These are phyloP conservation scores for Tricholauxania praeusta DNA, from an alignment of 2,888 invertebrate genomes.

Conservation along the genomic window DNA sequence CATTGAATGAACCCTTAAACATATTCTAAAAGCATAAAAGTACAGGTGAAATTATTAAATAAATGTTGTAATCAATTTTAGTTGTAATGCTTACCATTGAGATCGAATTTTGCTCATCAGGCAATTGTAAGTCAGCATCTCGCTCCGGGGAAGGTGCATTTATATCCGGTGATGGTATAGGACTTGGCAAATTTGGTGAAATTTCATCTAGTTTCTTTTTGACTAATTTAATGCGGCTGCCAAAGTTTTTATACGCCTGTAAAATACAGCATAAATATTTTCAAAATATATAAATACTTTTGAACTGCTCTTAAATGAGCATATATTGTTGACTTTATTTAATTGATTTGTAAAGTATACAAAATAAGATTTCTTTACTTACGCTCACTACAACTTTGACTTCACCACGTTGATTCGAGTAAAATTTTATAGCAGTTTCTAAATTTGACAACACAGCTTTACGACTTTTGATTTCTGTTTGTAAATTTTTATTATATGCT, in stretches of 20 bases:
- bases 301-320: not conserved
- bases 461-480: conserved; percentile 85
- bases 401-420: conserved; percentile 91
- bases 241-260: conserved; percentile 95
- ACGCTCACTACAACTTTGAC: conserved; percentile 96
- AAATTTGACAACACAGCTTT: conserved; percentile 82
- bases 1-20: conserved; percentile 68
- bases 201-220: conserved; percentile 89
- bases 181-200: conserved; percentile 77
- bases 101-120: conserved; percentile 68
- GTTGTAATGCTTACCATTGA: conserved; percentile 50
- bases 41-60: not conserved
- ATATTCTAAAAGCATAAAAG: conserved; percentile 53
- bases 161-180: conserved; percentile 73
- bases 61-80: not conserved
- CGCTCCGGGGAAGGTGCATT: conserved; percentile 84
- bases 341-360: not conserved
- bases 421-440: conserved; percentile 86
- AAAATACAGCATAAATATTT: conserved; percentile 19
- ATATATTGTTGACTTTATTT: too few relatives aligned
- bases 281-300: conserved; percentile 3
- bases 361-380: conserved; percentile 67
- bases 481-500: conserved; percentile 82
- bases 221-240: conserved; percentile 85
- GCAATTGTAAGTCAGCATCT: conserved; percentile 84